Percentiles rank a stretch among this genome's conserved stretches.
phyloP scores from a whole-genome alignment of 2,888 invertebrate species.

The Ethmia dodecea region DNA sequence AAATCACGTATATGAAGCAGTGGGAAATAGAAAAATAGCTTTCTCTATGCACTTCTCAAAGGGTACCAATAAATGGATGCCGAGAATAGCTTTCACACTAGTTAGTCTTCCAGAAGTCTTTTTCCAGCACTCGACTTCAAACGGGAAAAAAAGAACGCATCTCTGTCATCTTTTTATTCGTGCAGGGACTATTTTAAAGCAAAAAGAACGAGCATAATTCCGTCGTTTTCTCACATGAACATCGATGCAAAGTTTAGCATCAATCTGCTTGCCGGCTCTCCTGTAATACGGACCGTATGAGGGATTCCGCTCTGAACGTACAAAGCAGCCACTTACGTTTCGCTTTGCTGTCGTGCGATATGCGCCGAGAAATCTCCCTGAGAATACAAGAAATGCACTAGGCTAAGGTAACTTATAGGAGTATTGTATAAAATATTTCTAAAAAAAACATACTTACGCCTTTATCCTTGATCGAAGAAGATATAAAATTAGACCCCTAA shows the following conservation, averaged over 20 bases:
- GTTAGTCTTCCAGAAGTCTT: not conserved
- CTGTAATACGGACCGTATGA: conserved; percentile 36
- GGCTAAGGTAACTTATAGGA: too few species aligned
- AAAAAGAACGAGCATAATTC: not conserved
- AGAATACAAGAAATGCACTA: conserved; percentile 1
- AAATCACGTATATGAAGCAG: too few species aligned
- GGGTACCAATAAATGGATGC: too few species aligned
- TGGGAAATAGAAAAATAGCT: too few species aligned
- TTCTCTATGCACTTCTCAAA: too few species aligned
- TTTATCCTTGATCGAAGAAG: too few species aligned
- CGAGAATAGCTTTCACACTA: not conserved
- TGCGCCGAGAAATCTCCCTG: conserved; percentile 26
- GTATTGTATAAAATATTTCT: too few species aligned
- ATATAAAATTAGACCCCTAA: too few species aligned
- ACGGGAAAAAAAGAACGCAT: not conserved
- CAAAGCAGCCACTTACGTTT: conserved; percentile 53
- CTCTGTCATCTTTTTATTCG: not conserved
- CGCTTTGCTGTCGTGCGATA: conserved; percentile 48
- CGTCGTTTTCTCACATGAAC: conserved; percentile 9
- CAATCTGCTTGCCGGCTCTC: conserved; percentile 1
- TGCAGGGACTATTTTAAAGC: not conserved
- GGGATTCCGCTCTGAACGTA: conserved; percentile 37
- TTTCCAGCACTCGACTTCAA: not conserved
- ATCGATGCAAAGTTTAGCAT: conserved; percentile 2
- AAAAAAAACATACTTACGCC: too few species aligned